Percentiles rank a stretch among this genome's conserved stretches.
Conservation (phyloP, 2,797 vertebrate genomes). For the Pygocentrus nattereri region DNA sequence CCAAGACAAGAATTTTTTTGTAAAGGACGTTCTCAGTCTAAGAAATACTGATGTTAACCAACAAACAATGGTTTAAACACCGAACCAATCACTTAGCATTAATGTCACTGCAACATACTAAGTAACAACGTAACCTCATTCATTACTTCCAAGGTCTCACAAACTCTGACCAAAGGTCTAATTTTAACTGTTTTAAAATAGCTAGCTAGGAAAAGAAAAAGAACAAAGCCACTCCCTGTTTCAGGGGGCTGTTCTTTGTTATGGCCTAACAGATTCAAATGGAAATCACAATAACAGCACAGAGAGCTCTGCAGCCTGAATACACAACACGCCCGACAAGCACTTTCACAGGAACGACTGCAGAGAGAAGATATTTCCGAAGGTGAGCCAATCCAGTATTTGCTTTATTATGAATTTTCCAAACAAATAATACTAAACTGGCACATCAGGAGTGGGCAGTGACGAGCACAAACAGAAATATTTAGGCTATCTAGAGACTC, state of each 20-base stretch:
- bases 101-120: neutral
- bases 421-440: neutral
- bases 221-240: neutral
- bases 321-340: slow-evolving; percentile 47
- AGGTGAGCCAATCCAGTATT: neutral
- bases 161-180: neutral
- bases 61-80: too few relatives aligned
- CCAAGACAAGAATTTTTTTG: too few relatives aligned
- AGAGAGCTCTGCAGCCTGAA: slow-evolving; percentile 50
- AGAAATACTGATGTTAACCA: too few relatives aligned
- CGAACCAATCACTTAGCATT: neutral
- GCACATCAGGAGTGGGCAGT: neutral
- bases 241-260: slow-evolving; percentile 19
- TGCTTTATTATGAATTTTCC: slow-evolving; percentile 27
- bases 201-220: neutral
- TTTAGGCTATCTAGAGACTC: neutral
- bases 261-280: slow-evolving; percentile 40
- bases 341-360: slow-evolving; percentile 40
- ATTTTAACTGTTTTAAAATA: neutral
- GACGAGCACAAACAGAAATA: slow-evolving; percentile 1
- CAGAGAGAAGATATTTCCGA: slow-evolving; percentile 23
- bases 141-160: neutral
- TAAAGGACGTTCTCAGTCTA: too few relatives aligned
- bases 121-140: neutral
- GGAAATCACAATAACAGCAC: slow-evolving; percentile 52